Base-by-base conservation (phyloP, 2,797 vertebrate species). In the Lates japonicus region DNA sequence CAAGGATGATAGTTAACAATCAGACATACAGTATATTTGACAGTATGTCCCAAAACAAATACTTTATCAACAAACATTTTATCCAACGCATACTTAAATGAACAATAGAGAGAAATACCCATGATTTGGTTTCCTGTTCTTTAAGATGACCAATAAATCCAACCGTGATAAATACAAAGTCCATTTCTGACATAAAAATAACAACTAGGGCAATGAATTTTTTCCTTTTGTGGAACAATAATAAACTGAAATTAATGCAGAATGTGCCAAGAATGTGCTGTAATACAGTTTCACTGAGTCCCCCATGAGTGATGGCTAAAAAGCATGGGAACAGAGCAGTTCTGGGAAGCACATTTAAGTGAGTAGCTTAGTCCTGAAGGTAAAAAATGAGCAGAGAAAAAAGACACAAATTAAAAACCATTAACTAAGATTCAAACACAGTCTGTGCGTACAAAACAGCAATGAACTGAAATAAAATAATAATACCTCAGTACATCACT, bases 311-410 rank as follows among this genome's bases (percentile, higher is more conserved):
- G 82, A 83, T 76, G 68, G 80, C 62, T 71, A 66, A 49, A 69
- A 87, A 92, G 65, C 78, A 84, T 82, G 81, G 76, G 76, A 91
- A 90, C 70, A 80, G 58, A 74, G 29, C 1, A 57, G 41, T 55
- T 80, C 31, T 65, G 54, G 51, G 48, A 80, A 71, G 46, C 29
- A 69, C 8, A 52, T 69, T 54, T 55, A 33, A 70, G 25, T 61
- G 13, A 19, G 13, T 2, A 31, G 12, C 19, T 59, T 74, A 12
- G 49, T 1, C 69, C n/a, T 22, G 14, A 25, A 48, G 44, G 42
- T 37, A 20, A 48, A 33, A 75, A 61, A 71, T 49, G 16, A 66
- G 52, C 25, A 51, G 7, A 31, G 3, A 42, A 58, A 48, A 17
- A 39, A 59, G 57, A 0, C 7, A 39, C 3, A 78, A 59, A 58